phyloP scores from a whole-genome alignment of 2,113 vertebrate genomes.

The Prolemur simus region DNA sequence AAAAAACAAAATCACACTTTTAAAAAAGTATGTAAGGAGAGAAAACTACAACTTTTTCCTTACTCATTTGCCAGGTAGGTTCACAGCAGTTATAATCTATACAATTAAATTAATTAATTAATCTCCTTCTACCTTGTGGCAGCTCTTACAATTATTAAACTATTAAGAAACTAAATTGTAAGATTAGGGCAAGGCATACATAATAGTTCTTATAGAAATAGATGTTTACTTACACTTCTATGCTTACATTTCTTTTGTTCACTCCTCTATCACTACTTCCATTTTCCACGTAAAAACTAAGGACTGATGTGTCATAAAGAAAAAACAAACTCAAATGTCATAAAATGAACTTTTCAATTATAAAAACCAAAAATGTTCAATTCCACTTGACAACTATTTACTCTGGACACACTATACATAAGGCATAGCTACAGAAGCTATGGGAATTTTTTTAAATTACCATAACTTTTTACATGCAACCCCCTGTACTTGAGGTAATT shows the following conservation, averaged over 20 bases:
- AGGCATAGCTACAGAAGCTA: background rate
- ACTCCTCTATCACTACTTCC: background rate
- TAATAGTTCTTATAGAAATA: background rate
- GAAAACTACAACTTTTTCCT: background rate
- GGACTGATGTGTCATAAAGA: background rate
- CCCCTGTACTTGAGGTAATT: background rate
- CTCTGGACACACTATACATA: background rate
- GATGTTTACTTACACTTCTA: background rate
- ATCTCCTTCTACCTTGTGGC: background rate
- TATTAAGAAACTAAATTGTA: background rate
- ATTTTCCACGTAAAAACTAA: background rate
- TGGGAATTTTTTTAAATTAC: background rate
- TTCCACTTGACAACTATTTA: constrained; percentile 22
- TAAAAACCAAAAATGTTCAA: background rate
- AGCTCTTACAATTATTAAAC: background rate
- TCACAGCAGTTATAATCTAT: background rate
- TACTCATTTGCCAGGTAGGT: background rate
- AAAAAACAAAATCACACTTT: background rate
- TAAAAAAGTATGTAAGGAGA: background rate
- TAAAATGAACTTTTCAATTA: constrained; percentile 34
- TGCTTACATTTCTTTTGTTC: background rate
- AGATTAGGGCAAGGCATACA: background rate
- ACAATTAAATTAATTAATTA: background rate
- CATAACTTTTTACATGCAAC: background rate
- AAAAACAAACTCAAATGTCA: background rate